Evolutionary conservation across 1,140 invertebrate species (phyloP), one percentile per base, ranked within the genome.

Genomic region (Drosophila saltans): DNA sequence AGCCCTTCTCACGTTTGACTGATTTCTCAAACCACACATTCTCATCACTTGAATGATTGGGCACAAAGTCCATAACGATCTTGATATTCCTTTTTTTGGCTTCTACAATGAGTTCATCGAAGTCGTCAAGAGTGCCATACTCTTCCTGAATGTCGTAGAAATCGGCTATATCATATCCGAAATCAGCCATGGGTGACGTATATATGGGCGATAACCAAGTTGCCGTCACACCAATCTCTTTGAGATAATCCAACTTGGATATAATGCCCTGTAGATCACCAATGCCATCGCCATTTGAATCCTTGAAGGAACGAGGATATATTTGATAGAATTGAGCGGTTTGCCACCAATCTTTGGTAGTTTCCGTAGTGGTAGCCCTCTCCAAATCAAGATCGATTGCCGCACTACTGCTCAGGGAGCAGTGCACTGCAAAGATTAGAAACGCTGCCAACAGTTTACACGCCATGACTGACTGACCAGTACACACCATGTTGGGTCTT

Each of bases 151-250:
- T 94, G 28, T 94, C 93, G 80, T 96, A 95, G 66, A 95, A 96
- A 79, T 96, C 94, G 1, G 94, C 89, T 45, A 96, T 94, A 62
- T 96, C 96, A 66, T 96, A 95, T 24, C 95, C 95, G 78, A 94
- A 94, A 79, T 96, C 94, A 1, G 93, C 94, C 93, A 95, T 94
- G 1, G 95, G 95, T 3, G 95, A 95, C 69, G 94, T 93, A 77
- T 94, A 96, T 52, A 97, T 95, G 5, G 96, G 95, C 16, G 95
- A 96, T 0, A 97, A 78, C 95, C 95, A 96, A 86, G 95, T 93
- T 2, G 93, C 94, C 16, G 93, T 93, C 2, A 95, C 86, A 2
- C 93, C 93, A n/a, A 94, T 71, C 60, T 94, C 94, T 77, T 93
- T 93, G 5, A 94, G 75, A 75, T 94, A 93, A 61, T 93, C 91